Base-by-base conservation (phyloP, 2,113 vertebrate species). In the Phasianus colchicus region DNA sequence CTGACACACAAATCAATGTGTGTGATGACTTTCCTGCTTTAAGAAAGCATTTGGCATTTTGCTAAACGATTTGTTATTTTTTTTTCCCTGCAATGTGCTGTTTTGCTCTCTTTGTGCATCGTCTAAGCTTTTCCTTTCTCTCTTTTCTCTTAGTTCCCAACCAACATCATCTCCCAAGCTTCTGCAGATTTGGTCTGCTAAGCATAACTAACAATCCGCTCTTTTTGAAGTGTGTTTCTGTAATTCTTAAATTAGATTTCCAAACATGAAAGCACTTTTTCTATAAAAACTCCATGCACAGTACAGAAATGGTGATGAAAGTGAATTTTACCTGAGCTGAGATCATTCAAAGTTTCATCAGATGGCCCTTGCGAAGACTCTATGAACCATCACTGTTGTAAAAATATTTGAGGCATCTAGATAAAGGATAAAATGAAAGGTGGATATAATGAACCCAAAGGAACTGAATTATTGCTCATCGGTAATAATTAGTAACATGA, bases 221-320 rank as follows among this genome's bases (percentile, higher is more conserved):
- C 74, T 93, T 89, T 93, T 84, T 91, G 75, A 92, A 74, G 66
- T 64, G 43, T 45, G 16, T 82, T 82, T 78, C 54, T 81, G 45
- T 81, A 89, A 93, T 93, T 90, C 86, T 82, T 47, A 75, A 91
- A 77, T 88, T 88, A 89, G 67, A 70, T 80, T 65, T 87, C 58
- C 67, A 55, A 88, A 77, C 50, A 83, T 83, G 60, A 92, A 93
- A 96, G 67, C 38, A 58, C 19, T 91, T 79, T 69, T 32, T 93
- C 48, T 87, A 47, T 84, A 30, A 83, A 89, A 91, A 17, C 16
- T 48, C 71, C 55, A 30, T 65, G 36, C 58, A 45, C 55, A 79
- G 14, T 82, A 66, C 54, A 89, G 42, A 94, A 64, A 77, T 42
- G 25, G 42, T 65, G 58, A 73, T 88, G 54, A 91, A 86, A 86